These are phyloP conservation scores for Trididemnum clinides DNA, from an alignment of 23 tunicate species.

Conservation along the genomic window DNA sequence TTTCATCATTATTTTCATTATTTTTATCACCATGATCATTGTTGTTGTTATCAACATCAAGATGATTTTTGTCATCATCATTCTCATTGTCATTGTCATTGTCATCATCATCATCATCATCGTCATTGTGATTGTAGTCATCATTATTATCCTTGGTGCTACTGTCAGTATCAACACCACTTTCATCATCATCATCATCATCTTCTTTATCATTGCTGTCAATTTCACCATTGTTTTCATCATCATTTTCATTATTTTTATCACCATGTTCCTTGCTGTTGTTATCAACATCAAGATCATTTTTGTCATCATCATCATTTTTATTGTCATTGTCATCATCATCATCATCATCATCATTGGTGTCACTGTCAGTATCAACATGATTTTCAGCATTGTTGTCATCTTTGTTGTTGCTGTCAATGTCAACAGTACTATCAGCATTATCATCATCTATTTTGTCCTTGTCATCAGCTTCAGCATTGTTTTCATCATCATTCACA, in stretches of 20 bases:
- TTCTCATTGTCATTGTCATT: constrained; percentile 3
- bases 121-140: constrained; percentile 4
- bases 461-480: constrained; percentile 8
- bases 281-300: neutral
- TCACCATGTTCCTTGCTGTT: constrained; percentile 7
- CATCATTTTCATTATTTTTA: constrained; percentile 3
- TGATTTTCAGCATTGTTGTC: neutral
- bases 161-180: neutral
- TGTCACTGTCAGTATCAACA: constrained; percentile 5
- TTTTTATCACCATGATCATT: constrained; percentile 28
- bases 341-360: constrained; percentile 15
- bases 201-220: neutral
- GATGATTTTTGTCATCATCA: constrained; percentile 7
- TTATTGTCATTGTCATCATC: constrained; percentile 13
- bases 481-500: constrained; percentile 18
- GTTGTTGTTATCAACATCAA: neutral
- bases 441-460: neutral
- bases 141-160: neutral
- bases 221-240: neutral
- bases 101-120: constrained; percentile 14
- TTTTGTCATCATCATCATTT: constrained; percentile 1
- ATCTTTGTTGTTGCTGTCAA: neutral
- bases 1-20: constrained; percentile 18
- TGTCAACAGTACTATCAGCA: neutral
- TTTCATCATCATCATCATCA: constrained; percentile 11